Evolutionary conservation across 2,113 vertebrate species (phyloP).

Genomic region (Dendrocopos noguchii): DNA sequence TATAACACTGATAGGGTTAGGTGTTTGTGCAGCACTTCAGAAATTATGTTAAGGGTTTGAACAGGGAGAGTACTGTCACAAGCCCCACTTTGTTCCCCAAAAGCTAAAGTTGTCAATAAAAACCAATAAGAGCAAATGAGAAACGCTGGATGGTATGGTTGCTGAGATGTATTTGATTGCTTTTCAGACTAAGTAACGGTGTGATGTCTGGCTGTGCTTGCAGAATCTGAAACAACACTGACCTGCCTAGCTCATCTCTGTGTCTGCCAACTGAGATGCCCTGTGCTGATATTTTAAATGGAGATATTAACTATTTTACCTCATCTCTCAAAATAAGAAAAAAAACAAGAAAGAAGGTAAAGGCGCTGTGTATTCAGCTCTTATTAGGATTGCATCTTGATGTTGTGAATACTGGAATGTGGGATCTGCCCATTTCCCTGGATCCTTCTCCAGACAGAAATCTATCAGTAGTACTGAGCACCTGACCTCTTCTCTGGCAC

Average conservation of each 20-base stretch:
- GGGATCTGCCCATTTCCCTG: neutral
- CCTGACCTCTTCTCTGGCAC: neutral
- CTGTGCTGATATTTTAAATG: neutral
- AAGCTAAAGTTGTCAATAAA: neutral
- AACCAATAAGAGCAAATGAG: neutral
- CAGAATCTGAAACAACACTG: neutral
- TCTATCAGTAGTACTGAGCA: neutral
- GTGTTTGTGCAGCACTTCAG: neutral
- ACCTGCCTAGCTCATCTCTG: neutral
- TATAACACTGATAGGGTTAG: too few species aligned
- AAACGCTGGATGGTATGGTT: neutral
- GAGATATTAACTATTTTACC: neutral
- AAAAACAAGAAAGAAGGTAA: neutral
- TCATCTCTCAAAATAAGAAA: neutral
- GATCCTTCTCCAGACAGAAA: neutral
- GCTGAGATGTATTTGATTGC: neutral
- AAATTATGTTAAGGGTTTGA: neutral
- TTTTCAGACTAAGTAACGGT: neutral
- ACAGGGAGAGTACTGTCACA: neutral
- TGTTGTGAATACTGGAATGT: neutral
- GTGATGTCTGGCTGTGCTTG: neutral
- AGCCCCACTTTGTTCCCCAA: neutral
- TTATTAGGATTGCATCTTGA: neutral
- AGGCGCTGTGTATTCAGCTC: neutral
- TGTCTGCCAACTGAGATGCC: neutral